A percentile compares a stretch with the other conserved stretches of the same genome.
Evolutionary conservation across 1,140 invertebrate genomes (phyloP).

Genomic region (Trachymyrmex septentrionalis): DNA sequence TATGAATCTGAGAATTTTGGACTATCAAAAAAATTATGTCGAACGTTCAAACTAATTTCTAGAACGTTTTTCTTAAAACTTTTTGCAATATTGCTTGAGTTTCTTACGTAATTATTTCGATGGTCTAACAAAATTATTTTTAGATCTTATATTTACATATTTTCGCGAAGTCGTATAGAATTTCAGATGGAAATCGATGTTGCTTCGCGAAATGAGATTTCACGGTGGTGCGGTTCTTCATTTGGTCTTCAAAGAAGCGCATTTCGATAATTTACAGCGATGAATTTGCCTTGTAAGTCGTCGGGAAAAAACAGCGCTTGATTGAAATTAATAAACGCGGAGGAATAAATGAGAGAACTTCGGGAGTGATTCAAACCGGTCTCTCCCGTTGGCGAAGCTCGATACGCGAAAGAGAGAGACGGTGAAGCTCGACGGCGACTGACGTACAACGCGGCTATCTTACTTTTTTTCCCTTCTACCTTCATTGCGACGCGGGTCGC

Average conservation of each 20-base stretch:
- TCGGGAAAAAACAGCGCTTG: not conserved
- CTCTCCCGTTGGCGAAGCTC: not conserved
- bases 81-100: no score
- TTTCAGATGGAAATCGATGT: not conserved
- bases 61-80: no score
- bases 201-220: not conserved
- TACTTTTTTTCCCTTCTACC: not conserved
- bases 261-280: not conserved
- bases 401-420: not conserved
- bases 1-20: no score
- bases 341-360: not conserved
- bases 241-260: not conserved
- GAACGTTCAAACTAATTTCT: no score
- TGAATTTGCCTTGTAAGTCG: not conserved
- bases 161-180: not conserved
- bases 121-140: no score
- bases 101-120: no score
- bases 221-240: no score
- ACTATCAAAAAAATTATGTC: no score
- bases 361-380: not conserved
- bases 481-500: constrained; percentile 15
- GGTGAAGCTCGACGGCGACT: not conserved
- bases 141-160: no score
- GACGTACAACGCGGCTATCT: not conserved
- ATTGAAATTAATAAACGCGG: constrained; percentile 28